Conservation (phyloP, 2,797 vertebrate species). For the Ataeniobius toweri region DNA sequence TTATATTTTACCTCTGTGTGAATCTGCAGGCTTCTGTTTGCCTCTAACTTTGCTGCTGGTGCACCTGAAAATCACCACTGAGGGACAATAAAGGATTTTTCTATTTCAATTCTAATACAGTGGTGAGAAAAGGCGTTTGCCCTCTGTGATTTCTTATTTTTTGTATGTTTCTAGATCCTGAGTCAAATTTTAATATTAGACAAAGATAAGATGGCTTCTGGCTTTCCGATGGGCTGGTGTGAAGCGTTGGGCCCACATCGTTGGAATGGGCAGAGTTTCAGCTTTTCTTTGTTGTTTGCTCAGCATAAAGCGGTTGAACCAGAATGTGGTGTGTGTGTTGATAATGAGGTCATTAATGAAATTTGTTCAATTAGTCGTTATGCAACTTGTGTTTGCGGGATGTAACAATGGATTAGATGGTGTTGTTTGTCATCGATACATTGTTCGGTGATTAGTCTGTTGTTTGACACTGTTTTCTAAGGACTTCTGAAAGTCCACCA, state of each 20-base stretch:
- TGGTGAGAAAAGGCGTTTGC: background rate
- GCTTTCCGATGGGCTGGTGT: background rate
- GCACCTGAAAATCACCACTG: background rate
- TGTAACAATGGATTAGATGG: too few relatives aligned
- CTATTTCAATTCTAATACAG: background rate
- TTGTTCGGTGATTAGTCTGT: background rate
- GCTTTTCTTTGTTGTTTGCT: background rate
- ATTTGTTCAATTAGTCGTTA: background rate
- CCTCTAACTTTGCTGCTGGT: background rate
- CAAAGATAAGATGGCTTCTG: background rate
- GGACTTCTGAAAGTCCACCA: background rate
- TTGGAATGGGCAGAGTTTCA: background rate
- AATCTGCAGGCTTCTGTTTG: background rate
- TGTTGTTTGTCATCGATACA: background rate
- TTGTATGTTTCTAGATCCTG: too few relatives aligned
- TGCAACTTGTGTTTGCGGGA: background rate
- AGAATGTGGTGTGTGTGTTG: background rate
- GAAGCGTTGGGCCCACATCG: background rate
- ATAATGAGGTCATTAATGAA: background rate
- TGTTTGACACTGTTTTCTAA: background rate
- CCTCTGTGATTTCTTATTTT: too few relatives aligned
- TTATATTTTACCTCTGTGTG: background rate
- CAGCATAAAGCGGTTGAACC: background rate
- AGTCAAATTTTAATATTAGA: too few relatives aligned
- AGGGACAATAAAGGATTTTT: background rate